Base-by-base conservation (phyloP, 2,797 vertebrate genomes). In the Hafferia zeledoni region DNA sequence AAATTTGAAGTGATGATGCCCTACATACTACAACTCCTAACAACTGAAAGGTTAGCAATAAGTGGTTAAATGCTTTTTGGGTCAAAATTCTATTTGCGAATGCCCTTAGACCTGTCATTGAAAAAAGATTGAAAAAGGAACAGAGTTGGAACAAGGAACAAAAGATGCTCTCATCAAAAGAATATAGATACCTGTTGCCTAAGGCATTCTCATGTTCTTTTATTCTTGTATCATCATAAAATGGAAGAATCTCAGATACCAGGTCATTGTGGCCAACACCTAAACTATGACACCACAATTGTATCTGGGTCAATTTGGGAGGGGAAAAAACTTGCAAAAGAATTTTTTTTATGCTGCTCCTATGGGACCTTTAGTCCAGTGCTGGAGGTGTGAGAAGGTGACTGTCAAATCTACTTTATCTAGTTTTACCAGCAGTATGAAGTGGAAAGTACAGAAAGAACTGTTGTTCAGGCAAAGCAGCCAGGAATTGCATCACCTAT, bases 121-220 rank as follows among this genome's bases (percentile, higher is more conserved):
- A 49, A 41, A 93, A 91, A 90, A 56, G 89, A 37, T 37, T 89
- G 78, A 81, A 92, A 56, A 95, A 60, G 60, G 63, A 57, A 60
- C 2, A 6, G 28, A 61, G 43, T 49, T 71, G 37, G 81, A 90
- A 87, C 37, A 91, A 70, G 33, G 69, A 65, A 92, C 70, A 95
- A 64, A 96, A 82, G 31, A 87, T 60, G 33, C 41, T 95, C 69
- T 83, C 25, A 41, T 97, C 92, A 94, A 91, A 97, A 93, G 94
- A 56, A 76, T 41, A 39, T 11, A 24, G 52, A 59, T 37, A 67
- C 41, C 69, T 68, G 75, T 92, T 89, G 69, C 78, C 55, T 84
- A 81, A 63, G 22, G 60, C 46, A 64, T 82, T 92, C 85, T 91
- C 37, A 56, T 90, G 56, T 76, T 65, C 28, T 47, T 11, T 20